Evolutionary conservation across 2,888 invertebrate genomes (phyloP).

Genomic region (Trichopria drosophilae): DNA sequence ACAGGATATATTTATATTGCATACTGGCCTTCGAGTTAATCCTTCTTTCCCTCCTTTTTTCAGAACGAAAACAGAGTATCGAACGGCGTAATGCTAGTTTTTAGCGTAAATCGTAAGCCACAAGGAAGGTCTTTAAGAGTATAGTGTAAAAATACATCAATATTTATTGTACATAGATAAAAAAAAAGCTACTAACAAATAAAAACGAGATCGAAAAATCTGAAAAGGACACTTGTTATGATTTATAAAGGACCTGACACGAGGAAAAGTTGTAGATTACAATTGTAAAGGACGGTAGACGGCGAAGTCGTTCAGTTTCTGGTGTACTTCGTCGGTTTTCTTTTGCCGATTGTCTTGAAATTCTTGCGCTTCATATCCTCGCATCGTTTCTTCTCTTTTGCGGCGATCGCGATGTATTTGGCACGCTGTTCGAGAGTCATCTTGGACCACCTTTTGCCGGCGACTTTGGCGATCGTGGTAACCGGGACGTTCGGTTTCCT

Average conservation of each 20-base stretch:
- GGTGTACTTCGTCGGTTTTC: not conserved
- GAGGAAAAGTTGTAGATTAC: not conserved
- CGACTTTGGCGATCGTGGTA: conserved; percentile 47
- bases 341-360: not conserved
- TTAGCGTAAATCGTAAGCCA: conserved; percentile 50
- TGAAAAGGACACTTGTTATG: not conserved
- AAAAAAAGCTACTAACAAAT: conserved; percentile 58
- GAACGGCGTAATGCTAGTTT: conserved; percentile 48
- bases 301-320: not conserved
- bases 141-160: conserved; percentile 58
- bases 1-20: conserved; percentile 47
- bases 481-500: conserved; percentile 46
- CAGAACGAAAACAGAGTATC: conserved; percentile 40
- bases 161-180: conserved; percentile 60
- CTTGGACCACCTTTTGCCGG: conserved; percentile 49
- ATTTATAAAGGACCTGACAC: not conserved
- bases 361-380: conserved; percentile 36
- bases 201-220: conserved; percentile 54
- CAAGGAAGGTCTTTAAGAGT: conserved; percentile 46
- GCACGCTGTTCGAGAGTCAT: conserved; percentile 47
- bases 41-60: conserved; percentile 52
- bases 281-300: not conserved
- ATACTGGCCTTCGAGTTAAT: conserved; percentile 47
- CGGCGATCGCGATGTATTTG: conserved; percentile 51
- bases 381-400: conserved; percentile 49